Base-by-base conservation (phyloP, 1,140 invertebrate genomes). In the Nasonia giraulti region DNA sequence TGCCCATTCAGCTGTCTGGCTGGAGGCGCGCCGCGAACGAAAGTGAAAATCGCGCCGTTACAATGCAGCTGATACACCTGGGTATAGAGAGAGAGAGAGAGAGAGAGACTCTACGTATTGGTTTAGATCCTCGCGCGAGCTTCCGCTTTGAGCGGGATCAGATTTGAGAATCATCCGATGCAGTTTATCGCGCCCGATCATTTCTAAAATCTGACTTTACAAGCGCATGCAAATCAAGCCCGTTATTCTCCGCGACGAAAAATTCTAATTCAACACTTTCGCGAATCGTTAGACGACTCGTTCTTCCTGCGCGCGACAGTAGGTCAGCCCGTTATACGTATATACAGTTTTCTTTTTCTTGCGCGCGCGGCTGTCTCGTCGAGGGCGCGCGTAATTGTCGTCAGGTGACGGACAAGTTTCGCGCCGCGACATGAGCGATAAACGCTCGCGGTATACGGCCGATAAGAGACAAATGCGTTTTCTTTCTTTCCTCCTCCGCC, bases 401-500 rank as follows among this genome's bases (percentile, higher is more conserved):
- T 77, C 82, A 83, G 75, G 82, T 83, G 82, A 83, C 44, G 75
- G 82, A 78, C 75, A 73, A 69, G 82, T 76, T 77, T 83, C 17
- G 82, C 12, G 44, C 73, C 73, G 20, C 17, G 27, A 23, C 37
- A 40, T 8, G 62, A 76, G 2, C 37, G 73, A 75, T 75, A 75
- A 75, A 40, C 33, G 55, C 10, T 71, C 68, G 68, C 68, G 68
- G 27, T 27, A 27, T 27, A 2, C 68, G 68, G 27, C 11, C 31
- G 80, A 81, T 81, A 55, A 81, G 68, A 81, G 68, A 81, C 12
- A 14, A 73, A 68, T 12, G 37, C n/a, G 11, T 74, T 33, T 73
- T 33, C 5, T 12, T 31, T 73, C 11, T 73, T 73, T 62, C 17
- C 7, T 62, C 20, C 17, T 27, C 27, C 27, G 27, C 14, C 55